A percentile compares a stretch with the other conserved stretches of the same genome.
Evolutionary conservation across 2,888 invertebrate genomes (phyloP).

Genomic region (Pristionchus entomophagus): DNA sequence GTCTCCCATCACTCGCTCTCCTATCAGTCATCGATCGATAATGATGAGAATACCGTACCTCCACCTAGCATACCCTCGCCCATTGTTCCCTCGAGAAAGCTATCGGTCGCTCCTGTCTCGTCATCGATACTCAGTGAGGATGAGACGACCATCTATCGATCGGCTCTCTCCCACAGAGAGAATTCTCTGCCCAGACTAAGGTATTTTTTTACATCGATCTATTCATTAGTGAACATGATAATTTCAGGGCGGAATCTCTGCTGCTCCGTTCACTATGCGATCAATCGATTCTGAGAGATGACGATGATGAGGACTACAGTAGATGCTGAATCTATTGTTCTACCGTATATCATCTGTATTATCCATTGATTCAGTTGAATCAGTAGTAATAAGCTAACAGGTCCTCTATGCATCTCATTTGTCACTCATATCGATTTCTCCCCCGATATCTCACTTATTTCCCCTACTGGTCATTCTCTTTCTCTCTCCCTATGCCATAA

Average conservation of each 20-base stretch:
- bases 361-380: not conserved
- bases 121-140: constrained; percentile 14
- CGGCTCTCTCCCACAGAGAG: constrained; percentile 30
- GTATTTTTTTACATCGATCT: not conserved
- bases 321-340: not conserved
- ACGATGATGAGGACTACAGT: not conserved
- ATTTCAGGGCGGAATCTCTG: constrained; percentile 5
- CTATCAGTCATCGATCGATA: not conserved
- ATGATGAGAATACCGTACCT: not conserved
- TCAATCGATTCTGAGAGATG: constrained; percentile 16
- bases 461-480: not conserved
- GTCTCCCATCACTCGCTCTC: not conserved
- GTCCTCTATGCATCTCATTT: not conserved
- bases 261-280: constrained; percentile 2
- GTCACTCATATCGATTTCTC: not conserved
- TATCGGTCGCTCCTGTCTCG: not conserved
- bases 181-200: constrained; percentile 24
- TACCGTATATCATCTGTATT: not conserved
- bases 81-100: not conserved
- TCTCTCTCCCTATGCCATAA: not conserved
- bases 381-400: not conserved
- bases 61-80: not conserved
- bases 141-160: constrained; percentile 37
- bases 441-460: not conserved
- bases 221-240: not conserved